Evolutionary conservation across 2,888 invertebrate species (phyloP), one percentile per base, ranked within the genome.

Genomic region (Polymixis flavicincta): DNA sequence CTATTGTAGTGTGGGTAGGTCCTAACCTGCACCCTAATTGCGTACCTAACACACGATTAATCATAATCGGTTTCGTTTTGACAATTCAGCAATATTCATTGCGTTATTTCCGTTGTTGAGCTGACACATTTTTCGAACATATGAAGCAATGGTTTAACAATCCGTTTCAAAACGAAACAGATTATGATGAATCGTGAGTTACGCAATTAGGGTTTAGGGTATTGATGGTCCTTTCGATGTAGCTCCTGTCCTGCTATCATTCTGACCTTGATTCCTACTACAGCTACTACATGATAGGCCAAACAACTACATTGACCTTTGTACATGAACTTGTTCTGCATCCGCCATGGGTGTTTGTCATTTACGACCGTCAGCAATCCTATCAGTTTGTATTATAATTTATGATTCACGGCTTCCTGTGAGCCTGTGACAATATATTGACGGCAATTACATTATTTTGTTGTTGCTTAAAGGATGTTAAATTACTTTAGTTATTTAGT

Each of bases 261-360:
- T 54, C 45, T 59, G 61, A 77, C 82, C 82, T 82, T 82, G 82
- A 54, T 68, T 81, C 50, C 48, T 59, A 68, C 13, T 48, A 57
- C 25, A 63, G 14, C 37, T 70, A 61, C 45, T 45, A 48, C 17
- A 13, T 65, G 60, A 48, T 59, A 61, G 52, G 25, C 68, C 48
- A 68, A 50, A 70, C 50, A 60, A 48, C 59, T 17, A 42, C 54
- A 54, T 63, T 82, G 74, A 82, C 71, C 82, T 83, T 69, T 74
- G 79, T 67, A 70, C 74, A 75, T 75, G 83, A 82, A 83, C 83
- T 78, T 67, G 52, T 72, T 61, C 45, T 59, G 63, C 71, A 83
- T 72, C 69, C 74, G 78, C 61, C 71, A 65, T 74, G 78, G 61
- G 74, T 65, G 57, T 78, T 69, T 67, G 55, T 75, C 60, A 83